phyloP scores from a whole-genome alignment of 2,113 vertebrate genomes.

The Callocephalon fimbriatum region DNA sequence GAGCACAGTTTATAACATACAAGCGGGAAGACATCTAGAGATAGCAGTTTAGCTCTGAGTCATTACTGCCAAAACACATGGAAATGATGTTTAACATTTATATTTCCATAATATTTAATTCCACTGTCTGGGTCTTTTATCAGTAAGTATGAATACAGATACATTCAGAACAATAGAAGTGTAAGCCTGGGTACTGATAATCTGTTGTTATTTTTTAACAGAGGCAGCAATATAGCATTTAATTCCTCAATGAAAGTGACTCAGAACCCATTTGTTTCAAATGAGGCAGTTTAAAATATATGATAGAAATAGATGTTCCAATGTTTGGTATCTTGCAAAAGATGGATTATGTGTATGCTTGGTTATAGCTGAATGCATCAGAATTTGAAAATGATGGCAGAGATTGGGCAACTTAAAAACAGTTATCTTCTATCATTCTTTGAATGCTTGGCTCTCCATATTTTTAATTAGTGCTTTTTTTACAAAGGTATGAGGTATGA shows the following conservation, averaged over 20 bases:
- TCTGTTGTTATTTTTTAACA: constrained; percentile 25
- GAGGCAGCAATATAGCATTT: not conserved
- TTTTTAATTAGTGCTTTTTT: not conserved
- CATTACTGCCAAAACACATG: not conserved
- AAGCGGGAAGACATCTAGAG: not conserved
- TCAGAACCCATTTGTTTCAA: constrained; percentile 7
- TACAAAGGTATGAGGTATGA: not conserved
- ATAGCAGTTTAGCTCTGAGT: not conserved
- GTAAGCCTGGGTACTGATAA: not conserved
- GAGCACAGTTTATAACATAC: not conserved
- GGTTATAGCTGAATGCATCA: not conserved
- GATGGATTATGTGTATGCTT: not conserved
- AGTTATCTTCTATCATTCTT: not conserved
- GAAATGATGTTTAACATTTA: constrained; percentile 17
- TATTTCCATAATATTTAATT: constrained; percentile 17
- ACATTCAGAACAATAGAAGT: not conserved
- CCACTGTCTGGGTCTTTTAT: constrained; percentile 21
- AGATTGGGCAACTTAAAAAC: not conserved
- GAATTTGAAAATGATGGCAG: not conserved
- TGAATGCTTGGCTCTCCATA: not conserved
- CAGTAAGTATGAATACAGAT: constrained; percentile 5
- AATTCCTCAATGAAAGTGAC: constrained; percentile 1
- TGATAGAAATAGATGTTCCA: not conserved
- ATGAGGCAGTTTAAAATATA: not conserved
- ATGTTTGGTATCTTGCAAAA: not conserved